phyloP scores from a whole-genome alignment of 2,888 invertebrate species.

The Andricus curvator region DNA sequence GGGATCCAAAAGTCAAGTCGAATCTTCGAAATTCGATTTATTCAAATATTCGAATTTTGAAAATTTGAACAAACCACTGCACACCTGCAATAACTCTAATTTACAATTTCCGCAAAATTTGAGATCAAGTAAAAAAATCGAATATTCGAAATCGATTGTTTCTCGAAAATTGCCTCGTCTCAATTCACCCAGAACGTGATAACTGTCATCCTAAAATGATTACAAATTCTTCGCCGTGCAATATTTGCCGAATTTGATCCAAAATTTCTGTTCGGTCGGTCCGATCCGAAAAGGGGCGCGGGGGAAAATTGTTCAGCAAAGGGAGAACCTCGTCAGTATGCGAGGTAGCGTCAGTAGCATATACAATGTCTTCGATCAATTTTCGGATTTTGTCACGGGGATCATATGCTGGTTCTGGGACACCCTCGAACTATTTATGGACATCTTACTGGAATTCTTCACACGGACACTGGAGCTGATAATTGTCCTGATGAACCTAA shows the following conservation, averaged over 20 bases:
- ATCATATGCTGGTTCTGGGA: conserved; percentile 67
- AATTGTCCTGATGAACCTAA: conserved; percentile 65
- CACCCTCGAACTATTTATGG: conserved; percentile 65
- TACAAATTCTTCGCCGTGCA: neutral
- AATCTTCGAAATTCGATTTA: no score
- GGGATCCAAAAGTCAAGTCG: no score
- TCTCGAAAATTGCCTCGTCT: neutral
- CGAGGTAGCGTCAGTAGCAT: conserved; percentile 55
- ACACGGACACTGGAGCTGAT: conserved; percentile 65
- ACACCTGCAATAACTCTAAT: no score
- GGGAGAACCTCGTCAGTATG: conserved; percentile 44
- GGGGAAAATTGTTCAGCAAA: conserved; percentile 23
- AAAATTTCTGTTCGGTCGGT: neutral
- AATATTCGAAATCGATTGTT: conserved; percentile 16
- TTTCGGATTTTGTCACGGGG: conserved; percentile 58
- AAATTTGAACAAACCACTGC: no score
- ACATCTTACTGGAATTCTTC: conserved; percentile 66
- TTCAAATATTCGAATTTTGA: no score
- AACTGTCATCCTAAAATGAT: conserved; percentile 28
- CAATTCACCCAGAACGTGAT: neutral
- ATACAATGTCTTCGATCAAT: conserved; percentile 59
- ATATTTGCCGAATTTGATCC: neutral
- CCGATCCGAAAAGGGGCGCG: neutral
- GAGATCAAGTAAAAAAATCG: neutral
- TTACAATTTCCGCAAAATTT: neutral